Conservation (phyloP, 2,797 vertebrate species). For the Sebastes taczanowskii region DNA sequence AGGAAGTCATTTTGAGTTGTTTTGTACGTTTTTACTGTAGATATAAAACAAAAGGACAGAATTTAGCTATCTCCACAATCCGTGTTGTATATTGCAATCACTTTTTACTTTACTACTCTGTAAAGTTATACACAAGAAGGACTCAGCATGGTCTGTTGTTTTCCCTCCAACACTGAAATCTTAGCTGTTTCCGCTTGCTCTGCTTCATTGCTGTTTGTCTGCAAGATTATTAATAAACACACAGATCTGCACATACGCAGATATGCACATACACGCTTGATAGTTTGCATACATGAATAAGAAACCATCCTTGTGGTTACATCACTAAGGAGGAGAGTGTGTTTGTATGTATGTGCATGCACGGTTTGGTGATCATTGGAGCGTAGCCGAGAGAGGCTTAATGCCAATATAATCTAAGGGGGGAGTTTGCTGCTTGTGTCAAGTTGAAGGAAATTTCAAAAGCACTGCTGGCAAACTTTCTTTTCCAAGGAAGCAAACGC, state of each 20-base stretch:
- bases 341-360: neutral
- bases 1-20: neutral
- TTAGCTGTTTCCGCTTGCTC: neutral
- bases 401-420: neutral
- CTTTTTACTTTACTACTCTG: neutral
- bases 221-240: neutral
- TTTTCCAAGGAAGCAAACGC: neutral
- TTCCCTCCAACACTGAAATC: neutral
- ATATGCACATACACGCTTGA: neutral
- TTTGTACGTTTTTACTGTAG: neutral
- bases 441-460: neutral
- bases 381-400: conserved; percentile 10
- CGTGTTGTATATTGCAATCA: neutral
- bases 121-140: neutral
- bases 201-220: neutral
- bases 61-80: neutral
- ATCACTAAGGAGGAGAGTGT: neutral
- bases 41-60: neutral
- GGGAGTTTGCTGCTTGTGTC: neutral
- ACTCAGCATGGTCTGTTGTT: neutral
- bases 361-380: conserved; percentile 1
- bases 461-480: neutral
- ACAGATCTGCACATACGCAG: neutral
- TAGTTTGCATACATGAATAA: conserved; percentile 4
- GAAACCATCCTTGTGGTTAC: neutral